Evolutionary conservation across 2,888 invertebrate genomes (phyloP), one percentile per base, ranked within the genome.

Genomic region (Netelia fuscicornis): DNA sequence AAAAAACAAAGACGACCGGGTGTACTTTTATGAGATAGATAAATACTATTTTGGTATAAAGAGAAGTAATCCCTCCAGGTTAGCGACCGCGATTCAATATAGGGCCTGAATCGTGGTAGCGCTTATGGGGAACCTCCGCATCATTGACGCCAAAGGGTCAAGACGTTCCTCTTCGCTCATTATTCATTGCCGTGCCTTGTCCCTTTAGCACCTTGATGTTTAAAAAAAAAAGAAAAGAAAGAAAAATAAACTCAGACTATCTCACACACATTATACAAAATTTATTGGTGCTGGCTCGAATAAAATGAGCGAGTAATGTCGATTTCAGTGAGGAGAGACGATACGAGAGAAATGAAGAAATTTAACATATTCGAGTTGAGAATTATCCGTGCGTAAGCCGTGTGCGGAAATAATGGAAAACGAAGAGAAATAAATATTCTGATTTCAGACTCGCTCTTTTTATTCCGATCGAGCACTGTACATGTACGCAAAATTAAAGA

Each of bases 1-100:
- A 58, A 30, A 71, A 70, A 75, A 72, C 67, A 23, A 81, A 77
- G 68, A 68, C 80, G 74, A 81, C 83, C 80, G 86, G 84, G 80
- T 88, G 89, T 90, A 90, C 89, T 91, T 91, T 91, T 90, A 90
- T 91, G 90, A 91, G 87, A 92, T 89, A 86, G 89, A 89, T 89
- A 91, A 89, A 92, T 90, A 90, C 90, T 92, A 92, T 92, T 92
- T 91, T 92, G 91, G 90, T 92, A 92, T 90, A 91, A 90, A 88
- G 67, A 76, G 75, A 77, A 75, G 81, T 77, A 83, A 89, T 88
- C 89, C 90, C 90, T 90, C 88, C 87, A 88, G 84, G 87, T 89
- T 75, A 87, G 89, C 89, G 89, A 90, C 89, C 89, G 87, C 90
- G 91, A 89, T 91, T 89, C 91, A 91, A 92, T 91, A 91, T 92